Evolutionary conservation across 2,113 vertebrate genomes (phyloP), one percentile per base, ranked within the genome.

Genomic region (Phocoena sinus): DNA sequence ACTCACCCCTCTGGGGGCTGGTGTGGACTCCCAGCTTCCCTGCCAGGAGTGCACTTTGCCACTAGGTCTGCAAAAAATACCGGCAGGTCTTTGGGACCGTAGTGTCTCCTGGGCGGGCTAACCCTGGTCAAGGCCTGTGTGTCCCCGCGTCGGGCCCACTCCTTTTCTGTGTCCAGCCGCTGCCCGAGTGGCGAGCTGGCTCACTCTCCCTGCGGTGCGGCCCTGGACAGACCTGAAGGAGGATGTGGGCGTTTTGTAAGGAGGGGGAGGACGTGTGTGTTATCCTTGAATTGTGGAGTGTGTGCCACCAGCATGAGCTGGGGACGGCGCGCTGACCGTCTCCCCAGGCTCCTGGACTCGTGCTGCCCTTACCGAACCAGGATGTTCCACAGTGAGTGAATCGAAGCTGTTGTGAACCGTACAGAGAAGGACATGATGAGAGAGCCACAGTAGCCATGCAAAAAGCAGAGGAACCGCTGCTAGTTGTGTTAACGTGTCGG

Each of bases 281-380:
- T 83, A 12, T 76, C 92, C 70, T 88, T 74, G 6, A 88, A 41
- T 36, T 65, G 12, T 53, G 31, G 62, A 8, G 7, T 50, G 14
- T 56, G 68, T 74, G 33, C 74, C 44, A 21, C 60, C 67, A 58
- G 44, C n/a, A 41, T 87, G 65, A 89, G 14, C 26, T 6, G 3
- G 79, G 60, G 36, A 81, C 58, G 67, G 33, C 12, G 0, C 0
- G 0, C 63, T 20, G 21, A 83, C 63, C 28, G 0, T 80, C 71
- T 47, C 70, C 77, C 20, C 41, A 53, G 73, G 50, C 50, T 60
- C 31, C 71, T 50, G 31, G 47, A 67, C 36, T 36, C 10, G 18
- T 8, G 65, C 38, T 47, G 41, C 14, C 3, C 60, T 71, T 71
- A 28, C 38, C 65, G 56, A 67, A 56, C 25, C 6, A 41, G 26